phyloP scores from a whole-genome alignment of 2,888 invertebrate species.

The Unio delphinus region DNA sequence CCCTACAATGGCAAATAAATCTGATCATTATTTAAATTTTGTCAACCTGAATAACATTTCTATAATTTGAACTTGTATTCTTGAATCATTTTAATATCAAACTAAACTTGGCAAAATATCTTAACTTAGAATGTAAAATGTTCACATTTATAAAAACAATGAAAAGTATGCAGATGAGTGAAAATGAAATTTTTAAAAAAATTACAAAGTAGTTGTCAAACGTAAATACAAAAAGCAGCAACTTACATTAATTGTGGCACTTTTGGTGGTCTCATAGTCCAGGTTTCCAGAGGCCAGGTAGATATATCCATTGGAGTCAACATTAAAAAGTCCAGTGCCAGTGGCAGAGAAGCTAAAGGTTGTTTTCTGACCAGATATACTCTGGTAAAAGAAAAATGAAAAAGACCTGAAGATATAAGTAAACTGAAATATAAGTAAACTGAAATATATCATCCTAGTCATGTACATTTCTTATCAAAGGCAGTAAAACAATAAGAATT shows the following conservation, averaged over 20 bases:
- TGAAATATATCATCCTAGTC: too few species aligned
- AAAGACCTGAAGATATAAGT: background rate
- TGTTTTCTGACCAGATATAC: background rate
- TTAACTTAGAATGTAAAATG: too few species aligned
- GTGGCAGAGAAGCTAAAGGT: slow-evolving; percentile 8
- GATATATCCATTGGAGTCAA: slow-evolving; percentile 18
- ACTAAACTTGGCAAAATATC: too few species aligned
- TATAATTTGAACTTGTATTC: too few species aligned
- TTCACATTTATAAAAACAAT: too few species aligned
- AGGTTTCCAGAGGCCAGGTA: slow-evolving; percentile 7
- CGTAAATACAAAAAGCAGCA: background rate
- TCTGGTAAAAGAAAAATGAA: background rate
- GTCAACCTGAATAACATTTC: too few species aligned
- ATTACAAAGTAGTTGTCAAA: background rate
- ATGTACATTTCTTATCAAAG: too few species aligned
- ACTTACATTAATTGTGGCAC: slow-evolving; percentile 21
- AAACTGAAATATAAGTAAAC: too few species aligned
- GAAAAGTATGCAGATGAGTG: background rate
- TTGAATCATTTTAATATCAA: too few species aligned
- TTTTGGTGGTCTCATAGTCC: slow-evolving; percentile 19
- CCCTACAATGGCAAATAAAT: too few species aligned
- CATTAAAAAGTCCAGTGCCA: slow-evolving; percentile 13
- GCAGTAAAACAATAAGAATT: too few species aligned
- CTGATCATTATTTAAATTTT: too few species aligned
- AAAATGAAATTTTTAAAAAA: background rate